These are phyloP conservation scores for Cyanoliseus patagonus DNA, from an alignment of 2,113 vertebrate genomes.

Conservation along the genomic window DNA sequence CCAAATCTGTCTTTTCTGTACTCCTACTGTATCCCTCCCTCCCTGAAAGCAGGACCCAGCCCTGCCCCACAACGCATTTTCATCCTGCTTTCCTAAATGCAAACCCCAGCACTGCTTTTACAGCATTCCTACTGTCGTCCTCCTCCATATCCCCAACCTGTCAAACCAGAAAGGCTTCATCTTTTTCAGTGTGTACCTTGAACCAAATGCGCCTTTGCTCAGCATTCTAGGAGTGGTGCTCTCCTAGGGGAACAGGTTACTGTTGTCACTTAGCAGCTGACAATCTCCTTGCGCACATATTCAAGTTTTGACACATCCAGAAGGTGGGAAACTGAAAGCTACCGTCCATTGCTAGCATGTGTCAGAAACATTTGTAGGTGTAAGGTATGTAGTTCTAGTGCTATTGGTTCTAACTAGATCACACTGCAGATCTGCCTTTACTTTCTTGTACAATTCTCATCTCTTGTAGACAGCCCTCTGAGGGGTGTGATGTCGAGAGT, in stretches of 20 bases:
- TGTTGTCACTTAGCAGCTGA: background rate
- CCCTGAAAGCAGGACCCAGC: background rate
- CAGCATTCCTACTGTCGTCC: fast-evolving
- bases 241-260: background rate
- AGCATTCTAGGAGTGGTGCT: background rate
- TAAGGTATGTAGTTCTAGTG: background rate
- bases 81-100: background rate
- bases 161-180: background rate
- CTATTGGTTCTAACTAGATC: background rate
- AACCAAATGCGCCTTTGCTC: background rate
- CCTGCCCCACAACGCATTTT: fast-evolving
- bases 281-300: background rate
- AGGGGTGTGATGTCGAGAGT: background rate
- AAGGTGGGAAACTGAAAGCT: background rate
- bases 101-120: background rate
- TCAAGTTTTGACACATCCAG: background rate
- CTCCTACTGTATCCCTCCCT: background rate
- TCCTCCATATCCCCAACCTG: background rate
- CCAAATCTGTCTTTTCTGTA: background rate
- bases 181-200: background rate
- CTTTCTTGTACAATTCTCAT: background rate
- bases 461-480: background rate
- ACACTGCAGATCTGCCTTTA: background rate
- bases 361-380: background rate
- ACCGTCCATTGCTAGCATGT: background rate